Percentiles rank a stretch among this genome's conserved stretches.
Conservation (phyloP, 2,797 vertebrate genomes). For the Paramormyrops hopkinsi region DNA sequence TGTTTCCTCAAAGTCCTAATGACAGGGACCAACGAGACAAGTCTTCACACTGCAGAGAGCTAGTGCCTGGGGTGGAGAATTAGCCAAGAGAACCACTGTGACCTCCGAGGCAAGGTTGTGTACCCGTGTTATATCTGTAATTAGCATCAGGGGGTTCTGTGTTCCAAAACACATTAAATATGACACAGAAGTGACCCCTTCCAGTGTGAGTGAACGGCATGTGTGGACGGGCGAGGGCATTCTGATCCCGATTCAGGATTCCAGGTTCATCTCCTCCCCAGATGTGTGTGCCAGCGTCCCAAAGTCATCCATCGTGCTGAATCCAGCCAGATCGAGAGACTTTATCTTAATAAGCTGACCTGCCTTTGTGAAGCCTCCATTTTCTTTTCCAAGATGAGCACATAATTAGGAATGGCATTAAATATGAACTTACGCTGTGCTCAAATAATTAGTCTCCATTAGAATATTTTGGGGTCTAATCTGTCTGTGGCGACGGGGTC, state of each 20-base stretch:
- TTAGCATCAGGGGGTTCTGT: neutral
- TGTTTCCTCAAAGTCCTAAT: neutral
- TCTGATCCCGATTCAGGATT: neutral
- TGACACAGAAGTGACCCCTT: neutral
- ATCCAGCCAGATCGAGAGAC: neutral
- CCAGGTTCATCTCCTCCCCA: neutral
- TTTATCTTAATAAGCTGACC: constrained; percentile 8
- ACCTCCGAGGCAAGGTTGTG: neutral
- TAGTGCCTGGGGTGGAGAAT: neutral
- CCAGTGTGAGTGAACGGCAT: no score
- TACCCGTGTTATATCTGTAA: neutral
- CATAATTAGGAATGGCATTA: constrained; percentile 17
- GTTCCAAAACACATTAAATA: constrained; percentile 8
- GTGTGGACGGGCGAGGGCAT: neutral
- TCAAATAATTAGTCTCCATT: constrained; percentile 25
- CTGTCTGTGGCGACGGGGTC: neutral
- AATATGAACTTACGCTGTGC: constrained; percentile 15
- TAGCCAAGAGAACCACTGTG: neutral
- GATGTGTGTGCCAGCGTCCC: neutral
- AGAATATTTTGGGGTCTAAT: constrained; percentile 13
- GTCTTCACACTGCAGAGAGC: neutral
- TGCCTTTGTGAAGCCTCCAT: constrained; percentile 14
- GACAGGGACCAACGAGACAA: neutral
- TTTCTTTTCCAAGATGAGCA: constrained; percentile 12
- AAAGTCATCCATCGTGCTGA: neutral